Percentiles rank a stretch among this genome's conserved stretches.
Evolutionary conservation across 2,113 vertebrate genomes (phyloP).

Genomic region (Polypterus senegalus): DNA sequence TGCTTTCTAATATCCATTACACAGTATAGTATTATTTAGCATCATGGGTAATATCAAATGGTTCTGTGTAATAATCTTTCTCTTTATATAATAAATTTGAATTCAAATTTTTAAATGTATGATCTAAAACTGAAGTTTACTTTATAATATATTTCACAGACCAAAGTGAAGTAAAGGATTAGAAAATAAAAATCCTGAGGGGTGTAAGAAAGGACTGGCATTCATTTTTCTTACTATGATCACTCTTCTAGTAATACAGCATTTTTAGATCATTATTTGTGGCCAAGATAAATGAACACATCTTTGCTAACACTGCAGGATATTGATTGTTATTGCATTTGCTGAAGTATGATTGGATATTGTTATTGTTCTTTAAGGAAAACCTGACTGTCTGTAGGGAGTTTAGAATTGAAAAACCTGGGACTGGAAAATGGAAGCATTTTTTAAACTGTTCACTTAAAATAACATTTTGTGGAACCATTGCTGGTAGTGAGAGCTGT

Average conservation of each 20-base stretch:
- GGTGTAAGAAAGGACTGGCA: not conserved
- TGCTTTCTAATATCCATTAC: no score
- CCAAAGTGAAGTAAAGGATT: no score
- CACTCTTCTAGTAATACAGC: not conserved
- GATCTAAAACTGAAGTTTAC: no score
- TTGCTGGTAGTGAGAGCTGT: conserved; percentile 5
- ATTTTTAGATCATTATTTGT: conserved; percentile 7
- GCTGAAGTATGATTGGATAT: conserved; percentile 4
- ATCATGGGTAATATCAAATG: no score
- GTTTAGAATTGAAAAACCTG: not conserved
- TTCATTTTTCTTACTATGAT: not conserved
- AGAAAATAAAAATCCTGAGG: not conserved
- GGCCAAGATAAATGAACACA: conserved; percentile 7
- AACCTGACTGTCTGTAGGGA: conserved; percentile 1
- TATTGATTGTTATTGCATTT: conserved; percentile 3
- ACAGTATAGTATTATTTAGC: no score
- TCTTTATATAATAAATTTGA: no score
- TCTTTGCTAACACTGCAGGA: not conserved
- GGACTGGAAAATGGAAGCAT: not conserved
- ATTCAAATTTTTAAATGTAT: no score
- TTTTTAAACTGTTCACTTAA: conserved; percentile 2
- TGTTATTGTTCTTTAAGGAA: conserved; percentile 7
- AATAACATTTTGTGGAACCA: not conserved
- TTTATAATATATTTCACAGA: no score
- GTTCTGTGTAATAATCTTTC: no score